A percentile compares a stretch with the other conserved stretches of the same genome.
phyloP scores from a whole-genome alignment of 2,113 vertebrate species.

The Oryzias woworae region DNA sequence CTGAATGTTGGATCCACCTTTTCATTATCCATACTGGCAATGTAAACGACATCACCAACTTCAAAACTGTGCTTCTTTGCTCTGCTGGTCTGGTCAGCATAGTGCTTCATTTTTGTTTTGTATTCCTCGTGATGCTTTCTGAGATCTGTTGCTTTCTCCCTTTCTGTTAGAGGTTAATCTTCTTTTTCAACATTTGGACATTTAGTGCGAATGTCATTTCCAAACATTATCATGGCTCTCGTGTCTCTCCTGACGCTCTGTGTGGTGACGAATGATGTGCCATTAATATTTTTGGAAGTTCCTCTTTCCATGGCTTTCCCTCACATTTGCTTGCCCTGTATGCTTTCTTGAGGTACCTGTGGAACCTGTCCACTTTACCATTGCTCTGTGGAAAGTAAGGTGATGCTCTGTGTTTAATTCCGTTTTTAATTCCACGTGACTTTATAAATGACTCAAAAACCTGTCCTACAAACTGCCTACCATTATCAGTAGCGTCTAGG shows the following conservation, averaged over 20 bases:
- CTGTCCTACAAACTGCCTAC: neutral
- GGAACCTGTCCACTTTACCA: neutral
- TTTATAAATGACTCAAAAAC: neutral
- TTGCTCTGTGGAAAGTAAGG: neutral
- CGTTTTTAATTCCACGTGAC: no score
- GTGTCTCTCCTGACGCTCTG: neutral
- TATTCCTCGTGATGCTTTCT: neutral
- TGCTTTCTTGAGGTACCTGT: conserved; percentile 1
- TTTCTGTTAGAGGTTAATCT: neutral
- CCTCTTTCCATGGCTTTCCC: neutral
- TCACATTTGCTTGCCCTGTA: neutral
- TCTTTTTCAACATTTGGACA: neutral
- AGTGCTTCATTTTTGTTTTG: neutral
- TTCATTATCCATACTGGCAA: no score
- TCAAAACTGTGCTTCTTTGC: no score
- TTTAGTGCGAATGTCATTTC: neutral
- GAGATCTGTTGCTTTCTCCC: no score
- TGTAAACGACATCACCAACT: no score
- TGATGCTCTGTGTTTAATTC: neutral
- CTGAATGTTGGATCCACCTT: no score
- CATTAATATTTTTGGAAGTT: neutral
- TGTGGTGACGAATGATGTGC: neutral
- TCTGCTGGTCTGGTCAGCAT: neutral
- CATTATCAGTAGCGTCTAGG: neutral
- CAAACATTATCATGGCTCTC: conserved; percentile 2